Evolutionary conservation across 2,113 vertebrate genomes (phyloP).

Genomic region (Sorex araneus): DNA sequence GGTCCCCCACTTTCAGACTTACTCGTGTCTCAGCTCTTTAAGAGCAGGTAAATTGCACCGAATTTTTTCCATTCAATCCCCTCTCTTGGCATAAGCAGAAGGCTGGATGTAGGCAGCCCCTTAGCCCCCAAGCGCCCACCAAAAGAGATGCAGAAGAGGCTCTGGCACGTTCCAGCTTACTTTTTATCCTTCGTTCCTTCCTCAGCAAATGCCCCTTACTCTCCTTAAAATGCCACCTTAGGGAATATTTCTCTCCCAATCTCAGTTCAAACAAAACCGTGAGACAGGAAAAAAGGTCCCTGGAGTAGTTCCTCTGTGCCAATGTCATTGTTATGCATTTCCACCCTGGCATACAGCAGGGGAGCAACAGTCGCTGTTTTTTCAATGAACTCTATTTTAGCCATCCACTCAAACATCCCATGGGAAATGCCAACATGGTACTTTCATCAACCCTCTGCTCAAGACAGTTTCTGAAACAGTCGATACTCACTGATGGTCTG

Average conservation of each 20-base stretch:
- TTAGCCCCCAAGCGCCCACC: too few species aligned
- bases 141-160: not conserved
- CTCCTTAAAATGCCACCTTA: not conserved
- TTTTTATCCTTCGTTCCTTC: not conserved
- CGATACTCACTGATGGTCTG: not conserved
- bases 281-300: not conserved
- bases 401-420: not conserved
- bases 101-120: not conserved
- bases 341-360: not conserved
- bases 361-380: not conserved
- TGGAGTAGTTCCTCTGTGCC: not conserved
- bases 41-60: constrained; percentile 31
- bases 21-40: constrained; percentile 50
- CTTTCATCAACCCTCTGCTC: not conserved
- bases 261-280: constrained; percentile 27
- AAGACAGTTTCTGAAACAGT: not conserved
- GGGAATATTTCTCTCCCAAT: constrained; percentile 11
- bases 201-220: constrained; percentile 3
- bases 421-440: not conserved
- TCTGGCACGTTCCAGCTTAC: not conserved
- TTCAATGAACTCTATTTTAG: not conserved
- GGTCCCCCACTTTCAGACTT: not conserved
- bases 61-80: not conserved
- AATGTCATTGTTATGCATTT: not conserved
- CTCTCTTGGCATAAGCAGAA: not conserved